Evolutionary conservation across 2,113 vertebrate genomes (phyloP), one percentile per base, ranked within the genome.

Genomic region (Pelobates fuscus): DNA sequence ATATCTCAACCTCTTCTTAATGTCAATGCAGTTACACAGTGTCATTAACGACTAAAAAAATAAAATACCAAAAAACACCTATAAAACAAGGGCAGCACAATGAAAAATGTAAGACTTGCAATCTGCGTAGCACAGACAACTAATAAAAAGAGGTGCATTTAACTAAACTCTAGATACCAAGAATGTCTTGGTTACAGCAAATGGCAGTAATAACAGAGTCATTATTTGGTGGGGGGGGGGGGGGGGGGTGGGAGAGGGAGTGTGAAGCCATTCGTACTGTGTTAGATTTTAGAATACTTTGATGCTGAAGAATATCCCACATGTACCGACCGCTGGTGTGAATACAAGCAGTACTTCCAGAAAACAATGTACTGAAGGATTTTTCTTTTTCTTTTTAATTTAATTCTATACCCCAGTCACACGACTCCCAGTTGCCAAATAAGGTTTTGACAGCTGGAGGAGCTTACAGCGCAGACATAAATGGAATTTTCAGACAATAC

Each of bases 371-470:
- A 4, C 10, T 49, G 44, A 4, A 17, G 2, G 15, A 17, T 8
- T 4, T 8, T 15, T 3, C 15, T 49, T 18, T 1, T 37, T 37
- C 32, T 37, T 10, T 37, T 10, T 10, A 10, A 6, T 37, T 37
- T 37, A 49, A 17, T 49, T 14, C 3, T 5, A 8, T 24, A 7
- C 54, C 46, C 27, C 21, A 69, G 21, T 37, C 52, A 58, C 27
- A n/a, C 17, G 29, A 69, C 55, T 23, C 52, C 17, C 66, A 3
- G 20, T 26, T 17, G n/a, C 49, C 52, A 58, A 37, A 69, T 58
- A 69, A 57, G 52, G 66, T 17, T 18, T 23, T 32, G 52, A 37
- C 49, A 37, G 52, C 1, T 57, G n/a, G 7, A 20, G 6, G 12
- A 69, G 67, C 21, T 23, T n/a, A 26, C n/a, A 24, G 20, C 30